phyloP scores from a whole-genome alignment of 1,140 invertebrate species.

The Hypsibius dujardini region DNA sequence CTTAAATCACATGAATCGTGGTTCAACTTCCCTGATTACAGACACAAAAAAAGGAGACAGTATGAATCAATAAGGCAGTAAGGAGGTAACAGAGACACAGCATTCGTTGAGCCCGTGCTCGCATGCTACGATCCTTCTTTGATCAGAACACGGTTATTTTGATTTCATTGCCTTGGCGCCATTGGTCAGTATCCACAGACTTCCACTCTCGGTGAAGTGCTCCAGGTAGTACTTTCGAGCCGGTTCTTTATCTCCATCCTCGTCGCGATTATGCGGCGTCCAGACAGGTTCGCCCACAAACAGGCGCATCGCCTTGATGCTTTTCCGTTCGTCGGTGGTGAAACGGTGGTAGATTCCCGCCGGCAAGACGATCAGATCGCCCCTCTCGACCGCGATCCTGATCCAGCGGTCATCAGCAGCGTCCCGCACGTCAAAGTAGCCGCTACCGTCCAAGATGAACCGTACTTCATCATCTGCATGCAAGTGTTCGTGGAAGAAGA shows the following conservation, averaged over 20 bases:
- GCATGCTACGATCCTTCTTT: too few species aligned
- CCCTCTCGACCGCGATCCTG: conserved; percentile 59
- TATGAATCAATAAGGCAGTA: too few species aligned
- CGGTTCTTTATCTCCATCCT: not conserved
- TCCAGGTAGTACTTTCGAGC: not conserved
- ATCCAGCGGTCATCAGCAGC: conserved; percentile 69
- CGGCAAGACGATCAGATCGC: conserved; percentile 79
- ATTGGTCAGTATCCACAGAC: too few species aligned
- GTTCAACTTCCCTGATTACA: too few species aligned
- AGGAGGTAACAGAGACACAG: too few species aligned
- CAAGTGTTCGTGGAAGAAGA: conserved; percentile 79
- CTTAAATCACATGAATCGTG: too few species aligned
- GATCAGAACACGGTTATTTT: too few species aligned
- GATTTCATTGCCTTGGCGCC: too few species aligned
- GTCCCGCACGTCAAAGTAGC: conserved; percentile 91
- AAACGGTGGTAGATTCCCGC: conserved; percentile 95
- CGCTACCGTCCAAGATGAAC: conserved; percentile 60
- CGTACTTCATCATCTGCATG: conserved; percentile 96
- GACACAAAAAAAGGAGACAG: too few species aligned
- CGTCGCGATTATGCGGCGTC: conserved; percentile 57
- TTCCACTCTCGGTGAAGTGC: not conserved
- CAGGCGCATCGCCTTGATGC: conserved; percentile 61
- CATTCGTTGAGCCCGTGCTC: too few species aligned
- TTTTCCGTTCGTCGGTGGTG: conserved; percentile 69
- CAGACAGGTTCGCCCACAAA: conserved; percentile 84